These are phyloP conservation scores for Porites evermanni DNA, from an alignment of 92 coral and sea anemone genomes.

Conservation along the genomic window DNA sequence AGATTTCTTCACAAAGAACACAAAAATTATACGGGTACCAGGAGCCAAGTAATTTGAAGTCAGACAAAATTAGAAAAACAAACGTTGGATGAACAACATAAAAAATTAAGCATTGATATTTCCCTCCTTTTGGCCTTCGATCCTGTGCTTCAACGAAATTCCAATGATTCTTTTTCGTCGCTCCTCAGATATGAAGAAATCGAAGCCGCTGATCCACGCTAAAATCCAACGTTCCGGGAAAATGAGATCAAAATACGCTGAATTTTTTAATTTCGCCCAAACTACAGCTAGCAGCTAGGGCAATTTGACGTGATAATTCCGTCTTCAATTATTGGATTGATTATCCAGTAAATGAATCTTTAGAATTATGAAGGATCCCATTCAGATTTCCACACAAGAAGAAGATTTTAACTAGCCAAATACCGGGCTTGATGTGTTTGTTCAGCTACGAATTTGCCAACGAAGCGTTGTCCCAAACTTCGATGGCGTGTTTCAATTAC, in stretches of 20 bases:
- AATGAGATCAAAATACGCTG: not conserved
- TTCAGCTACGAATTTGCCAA: not conserved
- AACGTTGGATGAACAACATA: too few relatives aligned
- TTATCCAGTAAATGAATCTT: not conserved
- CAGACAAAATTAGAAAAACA: not conserved
- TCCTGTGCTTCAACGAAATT: not conserved
- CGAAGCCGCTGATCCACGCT: not conserved
- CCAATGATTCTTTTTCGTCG: not conserved
- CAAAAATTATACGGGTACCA: constrained; percentile 19
- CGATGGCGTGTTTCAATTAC: not conserved
- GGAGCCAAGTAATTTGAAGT: not conserved
- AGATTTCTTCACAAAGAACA: not conserved
- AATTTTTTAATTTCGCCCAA: not conserved
- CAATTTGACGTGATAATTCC: constrained; percentile 54
- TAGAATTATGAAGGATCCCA: not conserved
- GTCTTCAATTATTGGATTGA: constrained; percentile 22
- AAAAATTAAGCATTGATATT: not conserved
- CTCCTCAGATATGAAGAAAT: not conserved
- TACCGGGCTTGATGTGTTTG: not conserved
- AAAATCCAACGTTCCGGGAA: too few relatives aligned
- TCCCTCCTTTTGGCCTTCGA: not conserved
- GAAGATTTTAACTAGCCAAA: not conserved
- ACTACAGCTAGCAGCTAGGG: not conserved
- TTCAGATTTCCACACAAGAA: not conserved
- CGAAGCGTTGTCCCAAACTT: not conserved